Base-by-base conservation (phyloP, 1,140 invertebrate species). In the Rhizoglyphus robini region DNA sequence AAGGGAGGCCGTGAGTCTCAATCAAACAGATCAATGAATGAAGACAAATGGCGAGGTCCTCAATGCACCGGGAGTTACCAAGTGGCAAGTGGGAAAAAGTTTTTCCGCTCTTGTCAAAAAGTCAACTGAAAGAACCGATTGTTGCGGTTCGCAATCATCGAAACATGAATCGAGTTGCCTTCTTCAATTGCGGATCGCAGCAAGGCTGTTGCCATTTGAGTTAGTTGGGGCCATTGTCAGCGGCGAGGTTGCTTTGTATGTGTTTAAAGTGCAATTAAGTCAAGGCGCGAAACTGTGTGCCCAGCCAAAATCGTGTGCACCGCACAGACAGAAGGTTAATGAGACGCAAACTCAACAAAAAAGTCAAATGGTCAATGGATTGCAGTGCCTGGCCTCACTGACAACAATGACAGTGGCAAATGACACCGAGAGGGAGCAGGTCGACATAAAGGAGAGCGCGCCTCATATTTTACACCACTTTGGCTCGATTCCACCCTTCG, bases 191-290 rank as follows among this genome's bases (percentile, higher is more conserved):
- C 36, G 36, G 36, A 18, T 8, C 36, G 8, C 51, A 23, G 15
- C 31, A 54, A 32, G 8, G 23, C 8, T 5, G 51, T 25, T 54
- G 51, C 8, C 51, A 54, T 8, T 54, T 54, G 51, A 54, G 5
- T 32, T 27, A 5, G 8, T 32, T 32, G 8, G n/a, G 31, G 23
- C 20, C 8, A 54, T 32, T 27, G 51, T 32, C 8, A 32, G 15
- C 23, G 20, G 23, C 51, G 23, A 54, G 20, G 51, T 32, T 54
- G 20, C 20, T 54, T 8, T 54, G 8, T 20, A 32, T 54, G 8
- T 23, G 31, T 32, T 54, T 54, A 54, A 54, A 5, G 8, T 54
- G 51, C 51, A 54, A 54, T 54, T 54, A 54, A 54, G 51, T 54
- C 51, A 20, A 54, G 51, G 51, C 51, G 51, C 51, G 51, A 54